Conservation (phyloP, 2,888 invertebrate species). For the Amphiduros pacificus region DNA sequence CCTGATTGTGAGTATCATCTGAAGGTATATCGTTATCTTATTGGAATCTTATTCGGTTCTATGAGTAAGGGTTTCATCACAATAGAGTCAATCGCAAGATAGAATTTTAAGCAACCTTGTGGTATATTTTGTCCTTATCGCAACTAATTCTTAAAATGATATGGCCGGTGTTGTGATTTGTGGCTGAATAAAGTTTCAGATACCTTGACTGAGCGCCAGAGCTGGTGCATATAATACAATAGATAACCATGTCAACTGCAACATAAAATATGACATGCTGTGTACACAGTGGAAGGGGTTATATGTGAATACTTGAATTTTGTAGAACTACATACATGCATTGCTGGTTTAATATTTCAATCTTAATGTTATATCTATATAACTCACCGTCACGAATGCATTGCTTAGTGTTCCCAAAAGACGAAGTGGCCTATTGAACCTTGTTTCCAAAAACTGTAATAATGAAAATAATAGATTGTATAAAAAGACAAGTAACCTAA, state of each 20-base stretch:
- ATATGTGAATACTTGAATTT: background rate
- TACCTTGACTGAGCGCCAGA: slow-evolving; percentile 71
- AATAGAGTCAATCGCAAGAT: too few relatives aligned
- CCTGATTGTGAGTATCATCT: too few relatives aligned
- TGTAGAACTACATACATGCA: background rate
- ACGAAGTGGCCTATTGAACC: slow-evolving; percentile 79
- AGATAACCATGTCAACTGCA: slow-evolving; percentile 65
- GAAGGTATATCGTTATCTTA: too few relatives aligned
- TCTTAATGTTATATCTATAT: background rate
- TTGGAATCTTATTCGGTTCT: too few relatives aligned
- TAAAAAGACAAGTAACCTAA: too few relatives aligned
- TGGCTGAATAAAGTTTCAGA: too few relatives aligned
- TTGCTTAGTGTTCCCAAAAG: slow-evolving; percentile 80
- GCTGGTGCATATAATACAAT: slow-evolving; percentile 87
- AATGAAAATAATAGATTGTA: background rate
- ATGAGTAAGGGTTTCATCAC: too few relatives aligned
- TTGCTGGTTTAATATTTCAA: too few relatives aligned
- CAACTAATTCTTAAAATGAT: too few relatives aligned
- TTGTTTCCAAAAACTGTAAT: slow-evolving; percentile 78
- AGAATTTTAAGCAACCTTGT: too few relatives aligned
- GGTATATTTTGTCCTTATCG: too few relatives aligned
- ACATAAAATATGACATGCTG: slow-evolving; percentile 3
- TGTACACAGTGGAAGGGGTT: background rate
- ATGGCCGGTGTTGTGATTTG: too few relatives aligned
- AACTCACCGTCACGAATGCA: slow-evolving; percentile 82